Conservation (phyloP, 2,113 vertebrate species). For the Junco hyemalis region DNA sequence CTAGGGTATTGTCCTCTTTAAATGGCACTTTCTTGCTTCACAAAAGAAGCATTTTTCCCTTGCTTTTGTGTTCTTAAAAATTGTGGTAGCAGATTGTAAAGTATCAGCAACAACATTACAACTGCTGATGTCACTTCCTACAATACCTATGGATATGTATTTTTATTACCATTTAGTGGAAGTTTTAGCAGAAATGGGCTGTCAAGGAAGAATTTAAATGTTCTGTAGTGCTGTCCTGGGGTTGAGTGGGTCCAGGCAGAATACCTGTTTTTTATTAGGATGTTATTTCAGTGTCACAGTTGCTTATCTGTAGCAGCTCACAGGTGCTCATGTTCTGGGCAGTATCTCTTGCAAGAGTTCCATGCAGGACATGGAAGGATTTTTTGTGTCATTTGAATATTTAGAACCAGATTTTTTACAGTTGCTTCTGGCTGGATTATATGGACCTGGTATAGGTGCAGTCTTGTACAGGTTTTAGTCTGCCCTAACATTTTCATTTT, state of each 20-base stretch:
- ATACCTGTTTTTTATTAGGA: background rate
- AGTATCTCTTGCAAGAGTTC: fast-evolving
- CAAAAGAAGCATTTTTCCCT: background rate
- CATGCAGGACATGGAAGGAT: fast-evolving
- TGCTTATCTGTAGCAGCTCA: background rate
- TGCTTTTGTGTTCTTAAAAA: background rate
- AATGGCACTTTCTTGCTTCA: background rate
- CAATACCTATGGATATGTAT: background rate
- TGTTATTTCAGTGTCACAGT: background rate
- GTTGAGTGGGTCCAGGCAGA: background rate
- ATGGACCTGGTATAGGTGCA: background rate
- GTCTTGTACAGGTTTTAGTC: background rate
- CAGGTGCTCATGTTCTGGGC: background rate
- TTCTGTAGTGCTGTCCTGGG: background rate
- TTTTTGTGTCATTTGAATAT: background rate
- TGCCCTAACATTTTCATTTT: background rate
- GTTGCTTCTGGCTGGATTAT: background rate
- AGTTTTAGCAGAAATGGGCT: background rate
- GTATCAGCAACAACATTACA: background rate
- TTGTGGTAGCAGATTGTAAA: background rate
- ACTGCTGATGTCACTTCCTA: background rate
- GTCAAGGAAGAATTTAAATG: background rate
- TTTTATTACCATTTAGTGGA: background rate
- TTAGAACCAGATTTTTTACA: background rate
- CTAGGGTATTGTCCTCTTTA: background rate